Conservation (phyloP, 2,888 invertebrate genomes). For the Apamea anceps region DNA sequence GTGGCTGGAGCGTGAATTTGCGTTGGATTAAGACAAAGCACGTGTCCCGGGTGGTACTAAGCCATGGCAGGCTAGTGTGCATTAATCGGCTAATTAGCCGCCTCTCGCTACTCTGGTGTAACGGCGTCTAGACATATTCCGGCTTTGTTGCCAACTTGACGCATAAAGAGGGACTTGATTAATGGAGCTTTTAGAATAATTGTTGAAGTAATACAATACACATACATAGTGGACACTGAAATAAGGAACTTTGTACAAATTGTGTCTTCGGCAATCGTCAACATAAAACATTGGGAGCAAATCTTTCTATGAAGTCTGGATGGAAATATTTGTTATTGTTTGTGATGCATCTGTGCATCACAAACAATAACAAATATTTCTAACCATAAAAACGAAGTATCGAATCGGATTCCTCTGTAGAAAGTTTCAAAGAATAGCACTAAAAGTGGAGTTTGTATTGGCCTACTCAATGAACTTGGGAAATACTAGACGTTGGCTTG, state of each 20-base stretch:
- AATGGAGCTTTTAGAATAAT: constrained; percentile 65
- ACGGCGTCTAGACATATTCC: constrained; percentile 80
- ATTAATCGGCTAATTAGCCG: constrained; percentile 80
- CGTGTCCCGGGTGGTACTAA: constrained; percentile 47
- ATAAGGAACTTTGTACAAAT: neutral
- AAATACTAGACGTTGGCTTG: constrained; percentile 77
- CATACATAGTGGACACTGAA: neutral
- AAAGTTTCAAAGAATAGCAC: constrained; percentile 73
- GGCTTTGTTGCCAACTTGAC: constrained; percentile 70
- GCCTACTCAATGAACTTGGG: constrained; percentile 81
- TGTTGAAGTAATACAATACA: constrained; percentile 16
- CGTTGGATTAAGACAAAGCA: constrained; percentile 62
- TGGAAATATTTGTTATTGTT: too few species aligned
- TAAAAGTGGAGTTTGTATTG: constrained; percentile 74
- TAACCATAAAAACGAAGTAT: constrained; percentile 17
- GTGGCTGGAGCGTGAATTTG: constrained; percentile 35
- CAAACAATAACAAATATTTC: constrained; percentile 43
- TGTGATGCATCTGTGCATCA: too few species aligned
- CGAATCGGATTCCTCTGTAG: constrained; percentile 42
- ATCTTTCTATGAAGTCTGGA: neutral
- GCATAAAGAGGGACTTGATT: constrained; percentile 64
- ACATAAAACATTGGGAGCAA: neutral
- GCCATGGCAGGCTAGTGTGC: constrained; percentile 62
- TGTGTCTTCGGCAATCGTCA: neutral
- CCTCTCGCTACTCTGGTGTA: constrained; percentile 69